phyloP scores from a whole-genome alignment of 2,113 vertebrate genomes.

The Hystrix cristata region DNA sequence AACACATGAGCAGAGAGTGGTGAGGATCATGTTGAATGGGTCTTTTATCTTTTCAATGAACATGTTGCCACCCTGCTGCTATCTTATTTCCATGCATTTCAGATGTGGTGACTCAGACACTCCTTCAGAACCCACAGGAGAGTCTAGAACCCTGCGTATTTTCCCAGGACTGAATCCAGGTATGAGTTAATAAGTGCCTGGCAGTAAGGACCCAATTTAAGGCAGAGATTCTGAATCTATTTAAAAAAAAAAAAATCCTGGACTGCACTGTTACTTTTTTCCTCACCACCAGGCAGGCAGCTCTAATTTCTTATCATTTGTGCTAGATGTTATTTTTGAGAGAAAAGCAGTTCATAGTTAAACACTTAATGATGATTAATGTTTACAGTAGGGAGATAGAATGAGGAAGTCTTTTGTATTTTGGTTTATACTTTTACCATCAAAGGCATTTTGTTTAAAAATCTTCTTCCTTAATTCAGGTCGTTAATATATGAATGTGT shows the following conservation, averaged over 20 bases:
- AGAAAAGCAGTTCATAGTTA: constrained; percentile 38
- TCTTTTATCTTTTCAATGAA: not conserved
- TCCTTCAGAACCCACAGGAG: not conserved
- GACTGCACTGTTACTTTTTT: not conserved
- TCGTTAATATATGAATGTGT: constrained; percentile 50
- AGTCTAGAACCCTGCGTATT: not conserved
- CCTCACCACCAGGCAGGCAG: not conserved
- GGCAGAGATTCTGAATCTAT: not conserved
- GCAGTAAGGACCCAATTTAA: not conserved
- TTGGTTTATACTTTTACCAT: constrained; percentile 48
- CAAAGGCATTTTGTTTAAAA: constrained; percentile 67
- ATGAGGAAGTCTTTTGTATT: not conserved
- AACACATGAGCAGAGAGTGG: not conserved
- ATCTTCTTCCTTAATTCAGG: constrained; percentile 26
- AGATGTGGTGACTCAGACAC: not conserved
- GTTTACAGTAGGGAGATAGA: constrained; percentile 17
- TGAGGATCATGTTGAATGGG: not conserved
- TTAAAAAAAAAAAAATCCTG: not conserved
- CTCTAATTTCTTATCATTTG: not conserved
- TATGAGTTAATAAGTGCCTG: not conserved
- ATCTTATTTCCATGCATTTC: not conserved
- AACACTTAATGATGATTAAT: constrained; percentile 31
- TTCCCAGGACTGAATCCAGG: not conserved
- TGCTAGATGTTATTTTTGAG: constrained; percentile 28
- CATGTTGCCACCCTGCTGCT: not conserved